Conservation (phyloP, 2,888 invertebrate genomes). For the Cephus pygmeus region DNA sequence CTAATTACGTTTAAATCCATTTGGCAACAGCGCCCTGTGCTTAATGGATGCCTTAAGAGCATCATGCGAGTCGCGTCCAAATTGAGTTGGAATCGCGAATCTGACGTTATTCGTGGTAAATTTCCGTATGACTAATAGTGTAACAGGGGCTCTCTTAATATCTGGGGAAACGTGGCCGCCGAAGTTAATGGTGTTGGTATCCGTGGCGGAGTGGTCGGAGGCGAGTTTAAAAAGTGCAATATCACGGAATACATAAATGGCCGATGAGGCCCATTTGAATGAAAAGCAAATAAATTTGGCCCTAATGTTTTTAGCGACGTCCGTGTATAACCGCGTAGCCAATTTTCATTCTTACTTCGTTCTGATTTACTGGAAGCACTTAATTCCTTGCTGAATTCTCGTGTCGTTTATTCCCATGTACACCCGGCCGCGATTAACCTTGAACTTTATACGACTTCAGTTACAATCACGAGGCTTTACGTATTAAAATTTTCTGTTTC, state of each 20-base stretch:
- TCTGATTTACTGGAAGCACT: conserved; percentile 9
- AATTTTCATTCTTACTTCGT: conserved; percentile 20
- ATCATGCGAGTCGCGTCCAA: neutral
- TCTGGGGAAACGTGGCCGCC: conserved; percentile 27
- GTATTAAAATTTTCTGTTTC: neutral
- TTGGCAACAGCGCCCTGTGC: neutral
- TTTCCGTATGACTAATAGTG: conserved; percentile 60
- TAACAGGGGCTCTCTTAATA: conserved; percentile 54
- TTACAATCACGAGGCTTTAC: neutral
- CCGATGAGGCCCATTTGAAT: conserved; percentile 62
- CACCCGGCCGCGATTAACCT: no score
- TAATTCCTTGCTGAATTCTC: neutral
- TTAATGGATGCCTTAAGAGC: neutral
- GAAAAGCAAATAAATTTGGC: conserved; percentile 61
- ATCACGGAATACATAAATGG: conserved; percentile 64
- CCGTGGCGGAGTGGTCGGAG: conserved; percentile 46
- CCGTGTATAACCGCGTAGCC: neutral
- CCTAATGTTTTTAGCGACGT: conserved; percentile 12
- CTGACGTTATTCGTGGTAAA: conserved; percentile 45
- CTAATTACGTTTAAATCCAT: neutral
- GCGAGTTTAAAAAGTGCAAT: conserved; percentile 60
- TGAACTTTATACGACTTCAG: neutral
- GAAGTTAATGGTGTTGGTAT: conserved; percentile 8
- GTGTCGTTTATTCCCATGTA: neutral
- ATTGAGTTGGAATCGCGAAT: neutral